Evolutionary conservation across 2,888 invertebrate genomes (phyloP).

Genomic region (Andrena fulva): DNA sequence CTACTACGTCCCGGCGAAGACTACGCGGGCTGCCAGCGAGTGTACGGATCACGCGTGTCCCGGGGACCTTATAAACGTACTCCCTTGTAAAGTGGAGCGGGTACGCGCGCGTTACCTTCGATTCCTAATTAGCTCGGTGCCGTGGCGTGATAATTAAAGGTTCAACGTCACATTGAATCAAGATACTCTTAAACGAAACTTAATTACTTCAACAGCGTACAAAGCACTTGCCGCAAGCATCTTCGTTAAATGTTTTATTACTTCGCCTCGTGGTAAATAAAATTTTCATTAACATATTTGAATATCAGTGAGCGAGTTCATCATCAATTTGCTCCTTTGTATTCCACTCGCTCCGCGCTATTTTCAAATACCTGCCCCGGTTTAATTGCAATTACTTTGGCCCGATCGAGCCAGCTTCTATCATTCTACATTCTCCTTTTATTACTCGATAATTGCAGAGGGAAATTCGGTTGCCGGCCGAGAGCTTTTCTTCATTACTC

Average conservation of each 20-base stretch:
- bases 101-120: not conserved
- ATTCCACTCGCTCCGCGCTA: too few species aligned
- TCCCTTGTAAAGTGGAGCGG: constrained; percentile 15
- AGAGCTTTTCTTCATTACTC: constrained; percentile 2
- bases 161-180: not conserved
- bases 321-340: not conserved
- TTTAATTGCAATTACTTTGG: not conserved
- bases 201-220: too few species aligned
- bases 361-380: not conserved
- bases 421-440: not conserved
- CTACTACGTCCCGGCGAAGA: constrained; percentile 40
- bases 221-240: not conserved
- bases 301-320: not conserved
- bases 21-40: constrained; percentile 35
- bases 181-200: too few species aligned
- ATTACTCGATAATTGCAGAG: not conserved
- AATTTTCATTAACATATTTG: not conserved
- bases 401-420: not conserved
- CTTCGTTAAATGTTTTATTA: not conserved
- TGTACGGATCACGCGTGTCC: constrained; percentile 55
- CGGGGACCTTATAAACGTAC: constrained; percentile 41
- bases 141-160: constrained; percentile 6
- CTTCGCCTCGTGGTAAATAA: too few species aligned
- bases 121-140: constrained; percentile 25
- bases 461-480: constrained; percentile 7